Base-by-base conservation (phyloP, 2,888 invertebrate genomes). In the Cephus sareptanus region DNA sequence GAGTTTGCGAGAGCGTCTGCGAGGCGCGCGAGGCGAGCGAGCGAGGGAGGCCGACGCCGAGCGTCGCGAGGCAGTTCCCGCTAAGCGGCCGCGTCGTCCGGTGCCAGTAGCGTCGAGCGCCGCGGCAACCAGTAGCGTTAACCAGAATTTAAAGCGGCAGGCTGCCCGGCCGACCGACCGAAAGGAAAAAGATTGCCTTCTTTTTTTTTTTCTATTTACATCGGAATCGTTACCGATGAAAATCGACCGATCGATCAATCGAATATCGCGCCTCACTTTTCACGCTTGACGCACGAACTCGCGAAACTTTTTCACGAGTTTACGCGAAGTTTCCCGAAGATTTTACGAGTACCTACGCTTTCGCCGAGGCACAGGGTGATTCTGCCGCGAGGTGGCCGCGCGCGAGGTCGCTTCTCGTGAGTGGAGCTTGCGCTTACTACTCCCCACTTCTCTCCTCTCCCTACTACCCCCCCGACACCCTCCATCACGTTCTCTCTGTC, bases 81-180 rank as follows among this genome's bases (percentile, higher is more conserved):
- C 90, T 88, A 88, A 89, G 90, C 90, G 90, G 90, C 88, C 90
- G 90, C 88, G 87, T 87, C 88, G 90, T 87, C 87, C 89, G 87
- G 89, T 89, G 85, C 87, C 85, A 84, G 79, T 79, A 77, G 87
- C 83, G 80, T 86, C 82, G 83, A 79, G 83, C 84, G 84, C 76
- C 34, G 74, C 56, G 56, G 56, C 56, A 6, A 56, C 9, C 9
- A 40, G 37, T 40, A 40, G 37, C 37, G 13, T 40, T 15, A 40
- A 40, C 13, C 40, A 56, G 56, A 56, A 23, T 23, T 23, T 1
- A 56, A 56, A 56, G 56, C 56, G 23, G 23, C 56, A 9, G 1
- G 56, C 56, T 23, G 56, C 23, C 23, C 9, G 56, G 2, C 40
- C 40, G 40, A 40, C 23, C 9, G 40, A 40, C 9, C 23, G 56